Conservation (phyloP, 2,888 invertebrate genomes). For the Vesta saturnalis region DNA sequence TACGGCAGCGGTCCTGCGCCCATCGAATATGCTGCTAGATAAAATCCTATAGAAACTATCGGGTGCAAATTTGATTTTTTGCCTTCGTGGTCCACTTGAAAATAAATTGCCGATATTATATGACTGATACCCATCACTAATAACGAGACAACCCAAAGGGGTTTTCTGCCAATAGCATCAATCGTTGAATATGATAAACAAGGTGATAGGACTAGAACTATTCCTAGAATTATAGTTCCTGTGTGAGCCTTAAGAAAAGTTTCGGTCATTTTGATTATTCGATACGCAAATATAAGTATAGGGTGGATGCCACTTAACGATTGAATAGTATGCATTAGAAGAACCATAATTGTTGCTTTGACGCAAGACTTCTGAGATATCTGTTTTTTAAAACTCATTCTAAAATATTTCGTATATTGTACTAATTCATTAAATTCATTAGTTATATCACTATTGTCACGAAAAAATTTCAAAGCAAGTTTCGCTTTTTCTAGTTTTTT, state of each 20-base stretch:
- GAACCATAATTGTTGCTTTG: slow-evolving; percentile 54
- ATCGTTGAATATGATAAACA: too few species aligned
- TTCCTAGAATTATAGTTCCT: slow-evolving; percentile 79
- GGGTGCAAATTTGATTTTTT: background rate
- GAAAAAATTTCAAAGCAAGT: slow-evolving; percentile 71
- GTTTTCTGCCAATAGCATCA: slow-evolving; percentile 81
- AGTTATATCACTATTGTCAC: slow-evolving; percentile 72
- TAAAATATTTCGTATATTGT: slow-evolving; percentile 46
- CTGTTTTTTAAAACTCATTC: slow-evolving; percentile 34
- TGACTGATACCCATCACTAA: slow-evolving; percentile 74
- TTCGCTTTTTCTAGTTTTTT: slow-evolving; percentile 66
- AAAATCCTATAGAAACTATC: background rate
- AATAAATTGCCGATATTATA: slow-evolving; percentile 74
- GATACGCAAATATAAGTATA: slow-evolving; percentile 79
- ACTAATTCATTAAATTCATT: slow-evolving; percentile 74
- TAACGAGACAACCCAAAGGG: slow-evolving; percentile 78
- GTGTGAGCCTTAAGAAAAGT: slow-evolving; percentile 69
- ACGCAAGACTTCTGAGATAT: slow-evolving; percentile 52
- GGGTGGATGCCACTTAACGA: slow-evolving; percentile 84
- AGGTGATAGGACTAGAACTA: too few species aligned
- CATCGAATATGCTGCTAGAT: slow-evolving; percentile 61
- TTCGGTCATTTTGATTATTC: slow-evolving; percentile 76
- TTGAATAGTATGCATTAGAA: slow-evolving; percentile 70
- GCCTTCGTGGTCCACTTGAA: slow-evolving; percentile 53
- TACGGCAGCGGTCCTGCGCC: slow-evolving; percentile 65